phyloP scores from a whole-genome alignment of 2,797 vertebrate species.

The Luscinia megarhynchos region DNA sequence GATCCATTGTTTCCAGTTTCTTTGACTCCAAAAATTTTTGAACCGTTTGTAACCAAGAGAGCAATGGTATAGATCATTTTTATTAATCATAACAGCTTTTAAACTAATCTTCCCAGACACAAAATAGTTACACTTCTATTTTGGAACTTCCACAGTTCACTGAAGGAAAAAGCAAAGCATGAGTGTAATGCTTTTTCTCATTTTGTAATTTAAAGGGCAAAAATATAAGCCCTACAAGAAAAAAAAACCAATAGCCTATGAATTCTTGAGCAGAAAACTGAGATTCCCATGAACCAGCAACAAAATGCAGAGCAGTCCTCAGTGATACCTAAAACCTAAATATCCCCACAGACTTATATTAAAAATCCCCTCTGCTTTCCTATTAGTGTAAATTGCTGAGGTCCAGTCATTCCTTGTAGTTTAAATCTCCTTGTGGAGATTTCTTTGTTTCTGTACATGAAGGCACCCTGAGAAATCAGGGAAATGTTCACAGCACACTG shows the following conservation, averaged over 20 bases:
- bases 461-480: not conserved
- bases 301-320: not conserved
- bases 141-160: not conserved
- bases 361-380: not conserved
- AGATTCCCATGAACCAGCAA: not conserved
- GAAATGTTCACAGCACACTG: not conserved
- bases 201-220: not conserved
- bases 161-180: not conserved
- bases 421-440: not conserved
- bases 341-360: not conserved
- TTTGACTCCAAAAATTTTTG: not conserved
- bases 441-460: not conserved
- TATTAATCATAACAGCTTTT: not conserved
- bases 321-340: not conserved
- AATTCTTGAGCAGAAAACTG: not conserved
- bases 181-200: not conserved
- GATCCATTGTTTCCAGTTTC: not conserved
- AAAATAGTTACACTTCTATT: not conserved
- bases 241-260: not conserved
- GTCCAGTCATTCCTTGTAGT: not conserved
- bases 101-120: not conserved
- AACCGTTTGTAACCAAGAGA: not conserved
- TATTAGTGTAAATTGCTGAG: not conserved
- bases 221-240: not conserved
- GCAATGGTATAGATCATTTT: not conserved